Conservation (phyloP, 2,888 invertebrate species). For the Norana najaformis region DNA sequence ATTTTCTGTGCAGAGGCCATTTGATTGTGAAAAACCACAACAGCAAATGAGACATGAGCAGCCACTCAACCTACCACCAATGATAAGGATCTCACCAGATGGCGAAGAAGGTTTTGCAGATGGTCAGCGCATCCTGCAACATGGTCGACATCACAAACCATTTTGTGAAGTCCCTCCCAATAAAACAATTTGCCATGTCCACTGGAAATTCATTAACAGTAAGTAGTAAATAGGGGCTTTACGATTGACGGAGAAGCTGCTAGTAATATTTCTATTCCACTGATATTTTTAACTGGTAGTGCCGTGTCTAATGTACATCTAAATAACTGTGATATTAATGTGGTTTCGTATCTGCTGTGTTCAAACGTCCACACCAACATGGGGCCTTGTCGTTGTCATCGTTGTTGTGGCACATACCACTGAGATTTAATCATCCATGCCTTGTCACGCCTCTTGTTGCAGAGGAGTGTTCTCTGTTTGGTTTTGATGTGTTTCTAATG, state of each 20-base stretch:
- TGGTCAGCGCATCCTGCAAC: constrained; percentile 6
- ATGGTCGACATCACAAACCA: neutral
- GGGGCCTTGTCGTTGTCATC: neutral
- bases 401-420: neutral
- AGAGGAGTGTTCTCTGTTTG: neutral
- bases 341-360: constrained; percentile 23
- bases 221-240: neutral
- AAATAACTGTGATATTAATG: constrained; percentile 20
- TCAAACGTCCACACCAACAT: neutral
- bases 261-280: neutral
- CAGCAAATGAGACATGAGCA: neutral
- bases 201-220: neutral
- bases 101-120: constrained; percentile 16
- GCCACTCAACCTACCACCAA: neutral
- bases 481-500: neutral
- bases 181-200: constrained; percentile 15
- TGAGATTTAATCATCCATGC: neutral
- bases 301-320: neutral
- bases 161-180: constrained; percentile 21
- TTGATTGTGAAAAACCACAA: neutral
- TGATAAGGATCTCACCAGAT: constrained; percentile 17
- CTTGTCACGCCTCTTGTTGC: neutral
- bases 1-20: neutral
- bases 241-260: too few species aligned
- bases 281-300: neutral